These are phyloP conservation scores for Petrocephalus sullivani DNA, from an alignment of 2,797 vertebrate genomes.

Conservation along the genomic window DNA sequence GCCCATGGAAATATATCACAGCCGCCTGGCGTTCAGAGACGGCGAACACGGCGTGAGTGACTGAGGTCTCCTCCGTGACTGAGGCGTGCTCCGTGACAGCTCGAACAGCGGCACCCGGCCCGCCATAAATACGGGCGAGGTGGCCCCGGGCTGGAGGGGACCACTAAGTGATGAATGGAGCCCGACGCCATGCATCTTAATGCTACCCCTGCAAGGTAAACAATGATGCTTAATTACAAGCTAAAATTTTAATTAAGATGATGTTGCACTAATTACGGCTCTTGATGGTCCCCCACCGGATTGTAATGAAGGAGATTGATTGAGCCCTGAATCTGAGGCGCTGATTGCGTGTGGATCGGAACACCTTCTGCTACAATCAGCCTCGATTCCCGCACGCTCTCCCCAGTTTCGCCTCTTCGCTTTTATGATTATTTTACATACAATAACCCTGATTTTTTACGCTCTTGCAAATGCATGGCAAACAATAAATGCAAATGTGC, in stretches of 20 bases:
- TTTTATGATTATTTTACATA: neutral
- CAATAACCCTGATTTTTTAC: neutral
- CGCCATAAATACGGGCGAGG: constrained; percentile 13
- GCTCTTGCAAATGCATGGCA: neutral
- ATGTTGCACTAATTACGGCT: constrained; percentile 79
- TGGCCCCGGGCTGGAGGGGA: constrained; percentile 32
- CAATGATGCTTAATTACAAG: constrained; percentile 84
- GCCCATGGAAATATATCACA: neutral
- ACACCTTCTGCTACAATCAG: constrained; percentile 65
- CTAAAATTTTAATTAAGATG: constrained; percentile 90
- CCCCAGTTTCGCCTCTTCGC: neutral
- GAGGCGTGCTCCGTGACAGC: neutral
- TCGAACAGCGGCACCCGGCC: neutral
- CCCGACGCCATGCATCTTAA: constrained; percentile 70
- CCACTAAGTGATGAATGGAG: constrained; percentile 46
- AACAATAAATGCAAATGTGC: neutral
- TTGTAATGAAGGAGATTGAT: constrained; percentile 84
- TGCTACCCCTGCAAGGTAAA: constrained; percentile 78
- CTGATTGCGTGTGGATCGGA: constrained; percentile 71
- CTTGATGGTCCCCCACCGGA: constrained; percentile 72
- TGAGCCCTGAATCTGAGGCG: constrained; percentile 65
- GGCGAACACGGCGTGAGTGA: neutral
- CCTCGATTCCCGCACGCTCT: constrained; percentile 33
- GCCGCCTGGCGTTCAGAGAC: neutral
- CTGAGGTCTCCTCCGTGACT: too few relatives aligned